Evolutionary conservation across 2,888 invertebrate genomes (phyloP).

Genomic region (Tyria jacobaeae): DNA sequence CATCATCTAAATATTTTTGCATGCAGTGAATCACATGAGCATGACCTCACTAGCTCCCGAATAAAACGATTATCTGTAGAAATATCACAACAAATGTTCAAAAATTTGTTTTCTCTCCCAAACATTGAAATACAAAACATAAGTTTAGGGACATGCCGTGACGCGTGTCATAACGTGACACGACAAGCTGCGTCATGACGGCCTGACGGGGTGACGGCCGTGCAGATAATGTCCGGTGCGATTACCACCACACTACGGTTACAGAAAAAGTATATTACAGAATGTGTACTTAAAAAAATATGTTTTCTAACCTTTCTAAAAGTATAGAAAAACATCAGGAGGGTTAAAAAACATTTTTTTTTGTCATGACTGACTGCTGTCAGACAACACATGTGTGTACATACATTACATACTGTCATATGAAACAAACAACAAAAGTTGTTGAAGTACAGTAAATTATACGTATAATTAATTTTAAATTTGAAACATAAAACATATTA

Average conservation of each 20-base stretch:
- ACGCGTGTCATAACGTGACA: constrained; percentile 43
- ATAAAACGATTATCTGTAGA: neutral
- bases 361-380: no score
- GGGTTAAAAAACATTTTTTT: no score
- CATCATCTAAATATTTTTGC: no score
- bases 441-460: no score
- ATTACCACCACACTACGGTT: constrained; percentile 31
- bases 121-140: constrained; percentile 33
- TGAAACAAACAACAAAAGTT: no score
- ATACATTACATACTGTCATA: no score
- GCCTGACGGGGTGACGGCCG: constrained; percentile 21
- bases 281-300: neutral
- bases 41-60: no score
- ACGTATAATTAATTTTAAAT: no score
- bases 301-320: neutral
- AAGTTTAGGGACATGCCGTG: constrained; percentile 26
- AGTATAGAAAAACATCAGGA: no score
- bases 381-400: no score
- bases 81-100: neutral
- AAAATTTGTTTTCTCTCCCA: constrained; percentile 14
- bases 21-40: no score
- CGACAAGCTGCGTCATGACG: constrained; percentile 38
- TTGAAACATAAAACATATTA: no score
- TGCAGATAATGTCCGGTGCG: constrained; percentile 43
- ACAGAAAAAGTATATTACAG: constrained; percentile 3